Base-by-base conservation (phyloP, 2,888 invertebrate genomes). In the Amphipyra tragopoginis region DNA sequence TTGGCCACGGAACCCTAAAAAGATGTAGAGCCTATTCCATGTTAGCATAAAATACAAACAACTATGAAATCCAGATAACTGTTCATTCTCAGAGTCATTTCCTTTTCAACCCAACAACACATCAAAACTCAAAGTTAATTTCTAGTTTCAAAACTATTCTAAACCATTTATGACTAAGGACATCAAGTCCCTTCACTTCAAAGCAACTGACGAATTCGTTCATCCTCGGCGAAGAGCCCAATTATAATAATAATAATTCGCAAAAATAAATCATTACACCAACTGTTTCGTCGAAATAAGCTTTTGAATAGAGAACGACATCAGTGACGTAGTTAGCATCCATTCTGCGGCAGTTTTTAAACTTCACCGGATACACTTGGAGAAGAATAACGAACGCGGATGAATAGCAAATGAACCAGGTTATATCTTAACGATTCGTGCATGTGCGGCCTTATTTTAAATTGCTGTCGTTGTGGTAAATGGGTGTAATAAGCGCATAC, bases 401-500 rank as follows among this genome's bases (percentile, higher is more conserved):
- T 67, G 77, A 74, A 74, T 77, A 56, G 57, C 15, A 65, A 74
- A 76, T 61, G 58, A 70, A 54, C 50, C 56, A 13, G 44, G 45
- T 63, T 58, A 62, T 62, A 45, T 47, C 56, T 75, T 67, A 66
- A 72, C 58, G 67, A 76, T 62, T 67, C 52, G 54, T 60, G 49
- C 54, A 57, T 54, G 52, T 47, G 33, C 38, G 39, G 39, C 40
- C 14, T 57, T 48, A 54, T 72, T 72, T 50, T 57, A 14, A 51
- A 51, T 53, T 58, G 53, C 44, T 21, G 39, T 39, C 13, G n/a
- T 55, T 40, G 14, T 14, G 40, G 21, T 45, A n/a, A 51, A 62
- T 45, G 36, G 36, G 42, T 40, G 29, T 39, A 29, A 34, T 21
- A 5, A 6, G n/a, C 21, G 43, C 48, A 21, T 14, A 49, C 21